Evolutionary conservation across 2,113 vertebrate species (phyloP).

Genomic region (Piaya cayana): DNA sequence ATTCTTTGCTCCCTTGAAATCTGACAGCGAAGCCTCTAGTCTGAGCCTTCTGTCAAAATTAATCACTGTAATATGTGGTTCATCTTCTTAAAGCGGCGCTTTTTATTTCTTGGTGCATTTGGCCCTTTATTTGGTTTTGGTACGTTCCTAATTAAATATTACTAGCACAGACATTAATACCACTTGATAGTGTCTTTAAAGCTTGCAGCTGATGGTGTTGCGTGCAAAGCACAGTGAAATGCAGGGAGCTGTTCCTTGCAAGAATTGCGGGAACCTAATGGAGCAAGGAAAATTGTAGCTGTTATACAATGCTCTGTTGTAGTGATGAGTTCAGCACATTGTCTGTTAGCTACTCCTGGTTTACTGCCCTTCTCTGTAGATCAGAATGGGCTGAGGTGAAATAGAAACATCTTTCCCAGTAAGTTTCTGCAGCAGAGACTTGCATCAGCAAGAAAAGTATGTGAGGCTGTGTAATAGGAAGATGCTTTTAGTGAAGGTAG

Average conservation of each 20-base stretch:
- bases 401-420: not conserved
- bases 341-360: not conserved
- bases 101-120: not conserved
- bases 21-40: conserved; percentile 28
- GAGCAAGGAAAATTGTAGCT: not conserved
- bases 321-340: not conserved
- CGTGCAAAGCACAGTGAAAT: not conserved
- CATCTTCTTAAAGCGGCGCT: not conserved
- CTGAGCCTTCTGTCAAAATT: conserved; percentile 21
- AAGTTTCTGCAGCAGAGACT: not conserved
- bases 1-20: not conserved
- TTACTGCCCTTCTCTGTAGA: not conserved
- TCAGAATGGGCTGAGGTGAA: not conserved
- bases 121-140: not conserved
- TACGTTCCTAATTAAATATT: not conserved
- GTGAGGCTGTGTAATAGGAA: not conserved
- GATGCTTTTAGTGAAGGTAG: not conserved
- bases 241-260: not conserved
- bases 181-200: not conserved
- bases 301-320: accelerated
- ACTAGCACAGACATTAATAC: not conserved
- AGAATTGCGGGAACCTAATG: not conserved
- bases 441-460: not conserved
- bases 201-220: not conserved
- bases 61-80: not conserved